A percentile compares a stretch with the other conserved stretches of the same genome.
Conservation (phyloP, 37 sponge, comb jelly and placozoan genomes). For the Chondrilla cf. caribensis region DNA sequence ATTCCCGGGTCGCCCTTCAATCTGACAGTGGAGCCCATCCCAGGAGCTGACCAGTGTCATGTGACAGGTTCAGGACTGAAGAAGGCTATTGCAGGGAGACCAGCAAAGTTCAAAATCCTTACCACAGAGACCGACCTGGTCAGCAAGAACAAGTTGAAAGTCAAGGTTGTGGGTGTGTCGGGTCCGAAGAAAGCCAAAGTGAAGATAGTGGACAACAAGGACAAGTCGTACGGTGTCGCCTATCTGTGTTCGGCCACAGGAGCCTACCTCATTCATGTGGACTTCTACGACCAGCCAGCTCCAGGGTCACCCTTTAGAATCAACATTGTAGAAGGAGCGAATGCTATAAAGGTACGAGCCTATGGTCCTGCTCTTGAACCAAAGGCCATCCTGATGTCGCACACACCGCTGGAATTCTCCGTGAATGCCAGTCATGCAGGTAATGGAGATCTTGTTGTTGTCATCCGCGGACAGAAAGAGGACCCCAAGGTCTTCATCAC, state of each 20-base stretch:
- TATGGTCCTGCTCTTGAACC: slow-evolving; percentile 83
- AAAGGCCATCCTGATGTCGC: slow-evolving; percentile 25
- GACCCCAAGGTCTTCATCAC: slow-evolving; percentile 13
- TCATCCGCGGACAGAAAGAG: slow-evolving; percentile 8
- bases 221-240: not conserved
- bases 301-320: not conserved
- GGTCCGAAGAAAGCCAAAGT: not conserved
- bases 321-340: not conserved
- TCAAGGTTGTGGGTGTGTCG: not conserved
- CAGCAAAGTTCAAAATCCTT: slow-evolving; percentile 9
- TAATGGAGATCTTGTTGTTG: slow-evolving; percentile 3
- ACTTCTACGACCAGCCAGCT: not conserved
- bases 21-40: not conserved
- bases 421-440: slow-evolving; percentile 8
- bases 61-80: slow-evolving; percentile 9
- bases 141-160: not conserved
- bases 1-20: slow-evolving; percentile 47
- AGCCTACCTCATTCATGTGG: slow-evolving; percentile 1
- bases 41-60: slow-evolving; percentile 7
- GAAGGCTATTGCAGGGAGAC: not conserved
- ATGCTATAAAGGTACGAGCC: slow-evolving; percentile 45
- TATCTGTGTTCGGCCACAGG: not conserved
- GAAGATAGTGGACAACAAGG: slow-evolving; percentile 21
- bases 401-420: slow-evolving; percentile 7
- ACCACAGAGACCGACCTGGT: slow-evolving; percentile 14